Evolutionary conservation across 2,113 vertebrate genomes (phyloP), one percentile per base, ranked within the genome.

Genomic region (Pterophyllum scalare): DNA sequence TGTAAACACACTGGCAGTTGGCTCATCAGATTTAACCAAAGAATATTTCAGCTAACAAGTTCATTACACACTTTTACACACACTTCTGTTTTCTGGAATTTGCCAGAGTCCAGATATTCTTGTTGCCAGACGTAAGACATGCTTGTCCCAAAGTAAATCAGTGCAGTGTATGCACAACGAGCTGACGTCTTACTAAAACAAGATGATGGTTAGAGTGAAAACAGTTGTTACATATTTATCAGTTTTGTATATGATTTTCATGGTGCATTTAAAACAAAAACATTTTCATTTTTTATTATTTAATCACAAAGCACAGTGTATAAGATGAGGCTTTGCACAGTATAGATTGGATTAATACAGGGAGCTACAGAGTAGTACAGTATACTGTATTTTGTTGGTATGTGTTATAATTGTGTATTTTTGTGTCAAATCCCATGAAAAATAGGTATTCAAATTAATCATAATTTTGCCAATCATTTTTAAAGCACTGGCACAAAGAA

Each of bases 11-110:
- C 19, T 62, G 58, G 31, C 52, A 38, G 24, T 70, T 20, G 7
- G 59, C 49, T 77, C 33, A 60, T 86, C 17, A 43, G 40, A 81
- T 70, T 79, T 76, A 77, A 87, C 86, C 88, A 91, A 91, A 91
- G 81, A 90, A 24, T 49, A 80, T 75, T 81, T 84, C 56, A 60
- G 22, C 13, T 13, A 40, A 80, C 19, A 56, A 49, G 59, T 77
- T 59, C 33, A 2, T 19, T 43, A 60, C 60, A 54, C 65, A 59
- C 33, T 54, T 2, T 12, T 24, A 59, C 62, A 58, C 70, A 65
- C 33, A 64, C 40, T 6, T 49, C 11, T 12, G 54, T 28, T 59
- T 61, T 17, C 61, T 78, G 26, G 1, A 65, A 19, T 26, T 10
- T 1, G 2, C 14, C 52, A 52, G 12, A 6, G n/a, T 78, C 56